phyloP scores from a whole-genome alignment of 1,140 invertebrate genomes.

The Latrodectus geometricus region DNA sequence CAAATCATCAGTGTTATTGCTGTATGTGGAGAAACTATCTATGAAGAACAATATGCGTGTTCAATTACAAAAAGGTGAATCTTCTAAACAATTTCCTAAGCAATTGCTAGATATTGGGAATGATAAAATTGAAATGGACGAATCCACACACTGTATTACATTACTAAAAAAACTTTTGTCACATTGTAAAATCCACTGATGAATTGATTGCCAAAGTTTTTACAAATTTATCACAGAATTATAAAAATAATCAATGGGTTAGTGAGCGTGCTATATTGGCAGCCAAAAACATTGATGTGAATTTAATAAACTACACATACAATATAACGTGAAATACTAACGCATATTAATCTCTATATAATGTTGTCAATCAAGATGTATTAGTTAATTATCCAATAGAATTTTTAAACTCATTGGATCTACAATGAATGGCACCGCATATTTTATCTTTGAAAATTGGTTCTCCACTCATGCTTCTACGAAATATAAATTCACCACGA shows the following conservation, averaged over 20 bases:
- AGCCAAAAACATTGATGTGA: not conserved
- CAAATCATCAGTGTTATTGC: conserved; percentile 65
- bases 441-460: too few relatives aligned
- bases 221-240: not conserved
- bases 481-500: too few relatives aligned
- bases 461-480: too few relatives aligned
- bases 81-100: conserved; percentile 29
- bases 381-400: too few relatives aligned
- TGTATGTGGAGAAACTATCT: not conserved
- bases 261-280: too few relatives aligned
- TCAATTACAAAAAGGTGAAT: conserved; percentile 3
- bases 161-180: not conserved
- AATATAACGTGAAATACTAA: too few relatives aligned
- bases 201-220: not conserved
- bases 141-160: not conserved
- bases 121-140: conserved; percentile 1
- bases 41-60: conserved; percentile 63
- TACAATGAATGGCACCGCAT: too few relatives aligned
- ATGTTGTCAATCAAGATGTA: too few relatives aligned
- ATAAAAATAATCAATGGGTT: too few relatives aligned
- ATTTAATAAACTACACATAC: too few relatives aligned
- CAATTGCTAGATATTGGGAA: conserved; percentile 55
- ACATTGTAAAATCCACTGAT: not conserved
- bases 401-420: too few relatives aligned
- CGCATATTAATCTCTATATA: too few relatives aligned